Percentiles rank a stretch among this genome's conserved stretches.
These are phyloP conservation scores for Protonemura montana DNA, from an alignment of 2,888 invertebrate genomes.

Conservation along the genomic window DNA sequence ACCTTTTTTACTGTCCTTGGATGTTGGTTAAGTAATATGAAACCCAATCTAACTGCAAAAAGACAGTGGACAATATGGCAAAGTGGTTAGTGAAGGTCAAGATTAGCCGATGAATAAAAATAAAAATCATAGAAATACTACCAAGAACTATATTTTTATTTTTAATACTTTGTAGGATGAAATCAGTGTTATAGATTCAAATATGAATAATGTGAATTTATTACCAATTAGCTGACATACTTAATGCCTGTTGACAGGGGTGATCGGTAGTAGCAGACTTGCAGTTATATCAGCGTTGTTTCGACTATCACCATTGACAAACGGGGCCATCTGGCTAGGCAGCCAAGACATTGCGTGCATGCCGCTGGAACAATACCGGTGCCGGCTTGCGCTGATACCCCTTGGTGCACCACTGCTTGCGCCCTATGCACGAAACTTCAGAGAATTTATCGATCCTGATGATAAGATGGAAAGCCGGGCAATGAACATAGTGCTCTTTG, in stretches of 20 bases:
- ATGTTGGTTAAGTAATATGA: too few relatives aligned
- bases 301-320: not conserved
- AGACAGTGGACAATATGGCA: too few relatives aligned
- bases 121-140: too few relatives aligned
- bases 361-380: not conserved
- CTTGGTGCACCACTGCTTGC: not conserved
- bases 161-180: too few relatives aligned
- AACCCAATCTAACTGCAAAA: too few relatives aligned
- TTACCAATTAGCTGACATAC: too few relatives aligned
- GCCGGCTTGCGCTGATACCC: not conserved
- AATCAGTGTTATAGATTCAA: too few relatives aligned
- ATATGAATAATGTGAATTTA: too few relatives aligned
- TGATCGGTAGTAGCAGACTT: not conserved
- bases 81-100: not conserved
- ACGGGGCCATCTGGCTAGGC: not conserved
- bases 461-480: not conserved
- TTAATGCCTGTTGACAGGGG: not conserved
- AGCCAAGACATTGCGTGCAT: not conserved
- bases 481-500: not conserved
- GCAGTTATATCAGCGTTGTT: conserved; percentile 8
- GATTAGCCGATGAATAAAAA: not conserved
- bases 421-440: not conserved
- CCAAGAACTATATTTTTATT: too few relatives aligned
- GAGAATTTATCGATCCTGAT: not conserved
- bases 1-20: too few relatives aligned